Evolutionary conservation across 2,113 vertebrate genomes (phyloP).

Genomic region (Pteronura brasiliensis): DNA sequence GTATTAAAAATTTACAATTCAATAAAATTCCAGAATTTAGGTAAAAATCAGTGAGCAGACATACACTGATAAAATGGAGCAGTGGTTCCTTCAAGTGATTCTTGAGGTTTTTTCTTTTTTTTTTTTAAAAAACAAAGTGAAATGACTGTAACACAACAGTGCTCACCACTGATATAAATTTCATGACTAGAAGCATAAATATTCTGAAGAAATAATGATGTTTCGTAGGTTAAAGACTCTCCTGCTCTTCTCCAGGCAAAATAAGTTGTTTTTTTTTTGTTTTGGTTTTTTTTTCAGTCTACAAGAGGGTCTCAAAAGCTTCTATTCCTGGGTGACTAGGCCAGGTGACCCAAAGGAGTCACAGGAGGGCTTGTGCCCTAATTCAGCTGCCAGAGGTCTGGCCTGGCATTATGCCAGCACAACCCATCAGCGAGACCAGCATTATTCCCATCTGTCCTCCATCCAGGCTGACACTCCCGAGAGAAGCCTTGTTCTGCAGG

Average conservation of each 20-base stretch:
- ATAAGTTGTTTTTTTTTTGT: neutral
- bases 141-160: neutral
- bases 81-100: neutral
- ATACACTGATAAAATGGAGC: neutral
- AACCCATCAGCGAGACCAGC: neutral
- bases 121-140: neutral
- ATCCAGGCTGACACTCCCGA: neutral
- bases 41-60: neutral
- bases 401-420: neutral
- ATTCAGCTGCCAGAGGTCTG: neutral
- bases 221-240: neutral
- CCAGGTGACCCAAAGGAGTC: neutral
- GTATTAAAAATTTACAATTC: neutral
- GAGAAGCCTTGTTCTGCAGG: constrained; percentile 32
- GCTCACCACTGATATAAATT: neutral
- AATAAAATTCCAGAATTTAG: neutral
- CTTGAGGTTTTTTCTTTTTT: neutral
- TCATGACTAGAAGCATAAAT: neutral
- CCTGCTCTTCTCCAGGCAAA: neutral
- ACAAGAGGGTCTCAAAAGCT: neutral
- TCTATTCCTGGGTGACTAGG: neutral
- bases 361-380: neutral
- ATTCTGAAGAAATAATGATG: neutral
- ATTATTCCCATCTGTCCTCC: neutral
- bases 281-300: neutral